Percentiles rank a stretch among this genome's conserved stretches.
Evolutionary conservation across 2,888 invertebrate genomes (phyloP).

Genomic region (Polydrusus tereticollis): DNA sequence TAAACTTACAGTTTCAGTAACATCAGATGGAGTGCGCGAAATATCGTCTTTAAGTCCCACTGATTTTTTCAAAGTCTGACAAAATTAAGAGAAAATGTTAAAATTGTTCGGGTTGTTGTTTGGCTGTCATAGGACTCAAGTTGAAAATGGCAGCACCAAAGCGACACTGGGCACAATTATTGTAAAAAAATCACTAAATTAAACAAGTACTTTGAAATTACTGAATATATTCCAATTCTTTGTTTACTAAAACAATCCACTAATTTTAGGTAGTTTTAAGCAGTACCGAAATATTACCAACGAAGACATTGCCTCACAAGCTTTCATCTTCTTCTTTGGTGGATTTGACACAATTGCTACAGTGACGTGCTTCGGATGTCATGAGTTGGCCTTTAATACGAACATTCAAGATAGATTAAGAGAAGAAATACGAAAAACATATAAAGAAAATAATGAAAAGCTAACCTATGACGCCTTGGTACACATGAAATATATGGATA

Average conservation of each 20-base stretch:
- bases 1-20: too few species aligned
- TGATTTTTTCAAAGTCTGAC: too few species aligned
- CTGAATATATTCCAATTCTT: too few species aligned
- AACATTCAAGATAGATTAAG: conserved; percentile 71
- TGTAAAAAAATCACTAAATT: too few species aligned
- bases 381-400: conserved; percentile 72
- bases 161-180: too few species aligned
- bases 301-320: conserved; percentile 70
- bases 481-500: conserved; percentile 73
- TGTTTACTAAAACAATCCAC: background rate
- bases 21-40: too few species aligned
- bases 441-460: conserved; percentile 57
- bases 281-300: background rate
- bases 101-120: too few species aligned
- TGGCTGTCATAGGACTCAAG: too few species aligned
- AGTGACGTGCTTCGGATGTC: conserved; percentile 67
- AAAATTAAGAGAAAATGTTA: too few species aligned
- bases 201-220: too few species aligned
- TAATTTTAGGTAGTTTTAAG: background rate
- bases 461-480: conserved; percentile 70
- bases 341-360: conserved; percentile 68
- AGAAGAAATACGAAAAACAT: conserved; percentile 64
- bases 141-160: too few species aligned
- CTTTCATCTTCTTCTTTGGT: conserved; percentile 68
- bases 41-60: too few species aligned